These are phyloP conservation scores for Bicyclus anynana DNA, from an alignment of 1,140 invertebrate genomes.

Conservation along the genomic window DNA sequence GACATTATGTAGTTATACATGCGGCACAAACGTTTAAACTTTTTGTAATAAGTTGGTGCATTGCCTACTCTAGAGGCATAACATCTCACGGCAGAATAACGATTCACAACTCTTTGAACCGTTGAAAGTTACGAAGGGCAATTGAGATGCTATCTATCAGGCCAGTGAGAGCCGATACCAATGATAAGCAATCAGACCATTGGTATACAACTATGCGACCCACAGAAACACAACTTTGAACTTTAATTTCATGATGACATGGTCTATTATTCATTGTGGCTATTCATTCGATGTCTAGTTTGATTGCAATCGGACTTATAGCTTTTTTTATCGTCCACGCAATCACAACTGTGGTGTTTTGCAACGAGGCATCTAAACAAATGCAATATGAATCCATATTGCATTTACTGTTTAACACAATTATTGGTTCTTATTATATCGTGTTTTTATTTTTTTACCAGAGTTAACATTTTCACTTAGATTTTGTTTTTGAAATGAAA, in stretches of 20 bases:
- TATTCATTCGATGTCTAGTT: neutral
- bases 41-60: too few relatives aligned
- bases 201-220: neutral
- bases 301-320: slow-evolving; percentile 7
- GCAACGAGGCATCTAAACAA: neutral
- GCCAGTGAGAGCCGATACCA: slow-evolving; percentile 3
- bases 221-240: neutral
- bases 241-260: neutral
- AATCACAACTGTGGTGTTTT: neutral
- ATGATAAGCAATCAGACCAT: slow-evolving; percentile 4
- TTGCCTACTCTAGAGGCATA: too few relatives aligned
- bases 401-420: too few relatives aligned
- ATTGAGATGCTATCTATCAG: slow-evolving; percentile 7
- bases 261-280: neutral
- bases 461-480: too few relatives aligned
- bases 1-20: too few relatives aligned
- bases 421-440: too few relatives aligned
- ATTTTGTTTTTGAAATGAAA: too few relatives aligned
- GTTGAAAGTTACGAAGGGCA: slow-evolving; percentile 1
- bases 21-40: too few relatives aligned
- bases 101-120: neutral
- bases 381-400: too few relatives aligned
- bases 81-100: neutral
- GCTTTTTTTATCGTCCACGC: slow-evolving; percentile 6
- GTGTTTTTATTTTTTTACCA: too few relatives aligned